Conservation (phyloP, 2,888 invertebrate genomes). For the Ophion slaviceki region DNA sequence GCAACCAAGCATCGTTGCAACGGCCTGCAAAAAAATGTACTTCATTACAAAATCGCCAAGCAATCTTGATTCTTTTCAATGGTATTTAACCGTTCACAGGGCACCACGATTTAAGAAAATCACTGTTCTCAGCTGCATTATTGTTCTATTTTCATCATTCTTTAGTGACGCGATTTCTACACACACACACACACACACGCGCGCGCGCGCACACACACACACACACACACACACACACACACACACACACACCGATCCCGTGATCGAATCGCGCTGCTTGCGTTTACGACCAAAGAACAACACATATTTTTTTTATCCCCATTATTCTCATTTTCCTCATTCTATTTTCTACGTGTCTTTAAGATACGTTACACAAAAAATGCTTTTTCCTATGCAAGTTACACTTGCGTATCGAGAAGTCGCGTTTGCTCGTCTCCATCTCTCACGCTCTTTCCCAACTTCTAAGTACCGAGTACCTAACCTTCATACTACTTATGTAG, state of each 20-base stretch:
- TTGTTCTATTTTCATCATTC: neutral
- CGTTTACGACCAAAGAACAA: constrained; percentile 77
- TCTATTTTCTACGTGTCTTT: constrained; percentile 38
- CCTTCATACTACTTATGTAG: constrained; percentile 48
- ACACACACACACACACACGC: neutral
- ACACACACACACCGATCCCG: constrained; percentile 33
- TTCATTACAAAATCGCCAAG: neutral
- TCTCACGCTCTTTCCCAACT: constrained; percentile 57
- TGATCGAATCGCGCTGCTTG: constrained; percentile 66
- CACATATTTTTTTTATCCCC: constrained; percentile 27
- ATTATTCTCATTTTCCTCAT: constrained; percentile 41
- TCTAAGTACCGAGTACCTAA: constrained; percentile 65
- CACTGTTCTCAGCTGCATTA: neutral
- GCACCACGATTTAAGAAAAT: neutral
- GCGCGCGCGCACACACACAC: neutral
- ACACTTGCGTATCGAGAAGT: constrained; percentile 35
- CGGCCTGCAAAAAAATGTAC: neutral
- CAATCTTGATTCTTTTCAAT: neutral
- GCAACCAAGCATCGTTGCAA: too few relatives aligned
- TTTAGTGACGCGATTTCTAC: neutral
- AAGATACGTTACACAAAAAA: constrained; percentile 41
- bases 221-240: constrained; percentile 2
- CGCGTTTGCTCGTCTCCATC: constrained; percentile 55
- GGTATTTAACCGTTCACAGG: neutral
- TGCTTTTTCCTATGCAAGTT: constrained; percentile 26